A percentile compares a stretch with the other conserved stretches of the same genome.
These are phyloP conservation scores for Caerostris extrusa DNA, from an alignment of 1,140 invertebrate species.

Conservation along the genomic window DNA sequence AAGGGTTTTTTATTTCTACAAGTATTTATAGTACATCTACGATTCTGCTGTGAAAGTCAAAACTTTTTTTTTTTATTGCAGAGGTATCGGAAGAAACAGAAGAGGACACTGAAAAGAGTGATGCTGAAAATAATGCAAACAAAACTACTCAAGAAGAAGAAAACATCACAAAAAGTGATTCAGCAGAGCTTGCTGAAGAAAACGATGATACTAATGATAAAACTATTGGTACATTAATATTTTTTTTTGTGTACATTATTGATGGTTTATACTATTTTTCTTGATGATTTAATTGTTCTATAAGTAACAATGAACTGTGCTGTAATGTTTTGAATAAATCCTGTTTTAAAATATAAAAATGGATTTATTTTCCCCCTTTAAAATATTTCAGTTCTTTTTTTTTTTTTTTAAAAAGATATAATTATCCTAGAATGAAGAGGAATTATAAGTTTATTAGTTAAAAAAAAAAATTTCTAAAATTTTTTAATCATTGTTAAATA, in stretches of 20 bases:
- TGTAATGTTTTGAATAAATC: no score
- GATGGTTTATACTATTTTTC: no score
- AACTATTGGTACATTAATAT: background rate
- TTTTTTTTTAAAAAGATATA: no score
- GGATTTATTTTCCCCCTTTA: no score
- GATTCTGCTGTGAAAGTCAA: background rate
- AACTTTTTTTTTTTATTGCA: background rate
- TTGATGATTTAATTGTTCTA: no score
- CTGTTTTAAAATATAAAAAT: no score
- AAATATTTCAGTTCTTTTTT: no score
- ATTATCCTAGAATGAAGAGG: no score
- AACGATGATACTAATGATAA: constrained; percentile 78
- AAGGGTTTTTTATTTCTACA: background rate
- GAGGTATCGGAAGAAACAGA: constrained; percentile 76
- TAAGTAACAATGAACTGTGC: no score
- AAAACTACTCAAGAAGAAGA: constrained; percentile 80
- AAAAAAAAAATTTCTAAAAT: no score
- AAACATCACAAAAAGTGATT: constrained; percentile 80
- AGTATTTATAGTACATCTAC: background rate
- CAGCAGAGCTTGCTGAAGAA: constrained; percentile 80
- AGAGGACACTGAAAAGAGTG: constrained; percentile 54
- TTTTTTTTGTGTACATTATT: background rate
- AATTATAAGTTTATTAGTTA: no score
- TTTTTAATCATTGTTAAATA: no score
- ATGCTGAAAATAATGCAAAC: constrained; percentile 80